Conservation (phyloP, 2,888 invertebrate species). For the Therioaphis trifolii region DNA sequence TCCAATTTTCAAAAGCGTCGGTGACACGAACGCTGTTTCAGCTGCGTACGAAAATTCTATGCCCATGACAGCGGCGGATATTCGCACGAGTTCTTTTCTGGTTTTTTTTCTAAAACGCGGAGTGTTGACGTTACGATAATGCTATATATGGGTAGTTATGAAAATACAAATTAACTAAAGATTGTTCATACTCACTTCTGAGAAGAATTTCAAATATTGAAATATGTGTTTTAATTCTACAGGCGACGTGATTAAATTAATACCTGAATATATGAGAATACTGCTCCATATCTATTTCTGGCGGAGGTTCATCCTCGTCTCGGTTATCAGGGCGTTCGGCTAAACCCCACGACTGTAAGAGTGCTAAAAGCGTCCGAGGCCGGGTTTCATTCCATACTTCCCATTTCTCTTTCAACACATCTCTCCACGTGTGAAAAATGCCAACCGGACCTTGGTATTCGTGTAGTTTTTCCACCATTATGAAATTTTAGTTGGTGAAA, state of each 20-base stretch:
- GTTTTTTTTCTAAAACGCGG: slow-evolving; percentile 77
- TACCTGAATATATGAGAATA: slow-evolving; percentile 64
- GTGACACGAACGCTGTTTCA: slow-evolving; percentile 96
- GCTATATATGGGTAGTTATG: no score
- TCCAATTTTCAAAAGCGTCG: slow-evolving; percentile 91
- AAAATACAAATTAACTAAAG: no score
- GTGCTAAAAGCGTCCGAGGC: slow-evolving; percentile 41
- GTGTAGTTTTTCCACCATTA: slow-evolving; percentile 81
- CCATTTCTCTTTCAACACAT: slow-evolving; percentile 76
- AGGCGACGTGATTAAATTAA: no score
- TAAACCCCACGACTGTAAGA: slow-evolving; percentile 35
- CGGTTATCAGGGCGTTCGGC: slow-evolving; percentile 50
- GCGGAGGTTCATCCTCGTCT: slow-evolving; percentile 14
- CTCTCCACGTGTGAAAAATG: slow-evolving; percentile 77
- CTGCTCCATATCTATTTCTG: slow-evolving; percentile 43
- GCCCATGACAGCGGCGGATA: slow-evolving; percentile 96
- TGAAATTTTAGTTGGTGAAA: not conserved
- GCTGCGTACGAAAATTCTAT: slow-evolving; percentile 98
- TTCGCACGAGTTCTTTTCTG: slow-evolving; percentile 81
- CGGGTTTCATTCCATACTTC: slow-evolving; percentile 70
- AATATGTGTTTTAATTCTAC: no score
- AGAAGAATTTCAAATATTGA: no score
- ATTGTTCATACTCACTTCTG: no score
- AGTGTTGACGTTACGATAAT: slow-evolving; percentile 59
- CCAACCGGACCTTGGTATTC: slow-evolving; percentile 83